phyloP scores from a whole-genome alignment of 2,888 invertebrate genomes.

The Ornithoptera alexandrae region DNA sequence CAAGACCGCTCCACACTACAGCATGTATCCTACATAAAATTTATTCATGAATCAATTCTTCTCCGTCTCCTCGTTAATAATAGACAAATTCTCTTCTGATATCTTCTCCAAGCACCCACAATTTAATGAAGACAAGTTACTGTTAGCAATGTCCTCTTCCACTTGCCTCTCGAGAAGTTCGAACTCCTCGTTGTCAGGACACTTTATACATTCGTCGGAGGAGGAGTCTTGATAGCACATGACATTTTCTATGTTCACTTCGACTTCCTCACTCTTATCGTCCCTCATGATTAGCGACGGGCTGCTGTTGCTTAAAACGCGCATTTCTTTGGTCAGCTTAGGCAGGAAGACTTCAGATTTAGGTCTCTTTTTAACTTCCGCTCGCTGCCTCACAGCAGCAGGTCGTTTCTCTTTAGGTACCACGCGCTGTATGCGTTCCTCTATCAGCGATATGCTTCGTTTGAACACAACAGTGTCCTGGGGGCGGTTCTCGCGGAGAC shows the following conservation, averaged over 20 bases:
- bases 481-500: slow-evolving; percentile 33
- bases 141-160: slow-evolving; percentile 57
- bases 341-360: slow-evolving; percentile 47
- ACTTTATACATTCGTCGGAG: slow-evolving; percentile 66
- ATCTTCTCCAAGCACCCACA: slow-evolving; percentile 65
- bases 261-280: slow-evolving; percentile 50
- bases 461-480: slow-evolving; percentile 69
- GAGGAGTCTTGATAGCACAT: slow-evolving; percentile 71
- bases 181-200: slow-evolving; percentile 65
- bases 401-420: slow-evolving; percentile 56
- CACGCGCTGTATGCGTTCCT: slow-evolving; percentile 65
- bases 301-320: slow-evolving; percentile 62
- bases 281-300: slow-evolving; percentile 54
- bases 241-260: slow-evolving; percentile 68
- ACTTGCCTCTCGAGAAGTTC: slow-evolving; percentile 64
- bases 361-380: slow-evolving; percentile 37
- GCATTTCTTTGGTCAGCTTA: slow-evolving; percentile 45
- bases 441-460: slow-evolving; percentile 66
- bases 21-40: neutral
- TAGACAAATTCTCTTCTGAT: slow-evolving; percentile 67
- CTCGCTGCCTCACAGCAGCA: slow-evolving; percentile 41
- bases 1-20: neutral
- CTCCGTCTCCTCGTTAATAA: slow-evolving; percentile 52
- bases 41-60: slow-evolving; percentile 13
- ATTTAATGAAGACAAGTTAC: slow-evolving; percentile 43